phyloP scores from a whole-genome alignment of 2,888 invertebrate genomes.

The Rhopalosiphum nymphaeae region DNA sequence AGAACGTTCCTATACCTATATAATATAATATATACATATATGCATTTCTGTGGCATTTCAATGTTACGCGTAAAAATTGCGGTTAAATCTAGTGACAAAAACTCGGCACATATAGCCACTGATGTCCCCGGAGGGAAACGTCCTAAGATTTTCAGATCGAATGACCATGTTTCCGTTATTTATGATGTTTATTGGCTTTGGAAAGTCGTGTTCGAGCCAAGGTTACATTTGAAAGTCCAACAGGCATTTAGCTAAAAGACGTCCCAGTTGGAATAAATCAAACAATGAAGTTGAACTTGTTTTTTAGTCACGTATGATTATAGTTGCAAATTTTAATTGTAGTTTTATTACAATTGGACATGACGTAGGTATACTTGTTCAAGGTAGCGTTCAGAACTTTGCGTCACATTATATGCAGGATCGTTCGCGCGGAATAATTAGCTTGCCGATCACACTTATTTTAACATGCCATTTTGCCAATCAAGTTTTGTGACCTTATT shows the following conservation, averaged over 20 bases:
- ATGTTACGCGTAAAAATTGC: slow-evolving; percentile 39
- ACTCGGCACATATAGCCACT: neutral
- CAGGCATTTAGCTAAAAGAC: slow-evolving; percentile 3
- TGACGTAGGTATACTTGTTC: slow-evolving; percentile 42
- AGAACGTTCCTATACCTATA: neutral
- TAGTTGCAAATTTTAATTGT: slow-evolving; percentile 33
- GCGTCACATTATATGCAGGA: slow-evolving; percentile 16
- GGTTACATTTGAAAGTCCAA: slow-evolving; percentile 43
- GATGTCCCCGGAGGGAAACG: neutral
- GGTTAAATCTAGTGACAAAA: neutral
- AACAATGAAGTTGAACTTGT: slow-evolving; percentile 50
- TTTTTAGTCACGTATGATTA: slow-evolving; percentile 41
- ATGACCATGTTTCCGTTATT: slow-evolving; percentile 48
- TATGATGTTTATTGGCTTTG: slow-evolving; percentile 42
- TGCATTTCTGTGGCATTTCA: slow-evolving; percentile 17
- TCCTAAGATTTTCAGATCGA: slow-evolving; percentile 30
- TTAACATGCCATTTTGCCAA: neutral
- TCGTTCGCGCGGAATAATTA: slow-evolving; percentile 4
- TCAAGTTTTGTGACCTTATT: slow-evolving; percentile 48
- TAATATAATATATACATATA: slow-evolving; percentile 10
- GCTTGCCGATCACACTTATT: slow-evolving; percentile 34
- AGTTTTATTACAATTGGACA: slow-evolving; percentile 30
- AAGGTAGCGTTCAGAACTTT: slow-evolving; percentile 45
- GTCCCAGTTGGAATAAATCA: slow-evolving; percentile 37
- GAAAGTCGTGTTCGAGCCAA: slow-evolving; percentile 34